These are phyloP conservation scores for Leptobrachium ailaonicum DNA, from an alignment of 2,113 vertebrate species.

Conservation along the genomic window DNA sequence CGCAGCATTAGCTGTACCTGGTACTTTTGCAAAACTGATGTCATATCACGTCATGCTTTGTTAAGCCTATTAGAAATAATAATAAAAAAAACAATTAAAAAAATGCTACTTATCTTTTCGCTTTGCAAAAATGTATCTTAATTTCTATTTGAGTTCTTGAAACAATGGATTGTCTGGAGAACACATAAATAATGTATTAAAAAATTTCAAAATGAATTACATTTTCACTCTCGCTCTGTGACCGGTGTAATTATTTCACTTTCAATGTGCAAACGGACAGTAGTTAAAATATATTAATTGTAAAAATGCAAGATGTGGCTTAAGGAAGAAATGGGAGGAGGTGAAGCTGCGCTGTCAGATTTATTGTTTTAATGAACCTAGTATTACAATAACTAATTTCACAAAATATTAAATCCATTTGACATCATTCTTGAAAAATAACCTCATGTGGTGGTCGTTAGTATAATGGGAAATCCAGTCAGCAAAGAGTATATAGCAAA, in stretches of 20 bases:
- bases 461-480: not conserved
- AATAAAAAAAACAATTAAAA: constrained; percentile 58
- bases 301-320: not conserved
- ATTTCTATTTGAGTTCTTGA: constrained; percentile 76
- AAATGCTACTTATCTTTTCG: constrained; percentile 54
- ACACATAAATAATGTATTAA: constrained; percentile 87
- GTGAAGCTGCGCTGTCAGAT: not conserved
- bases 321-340: not conserved
- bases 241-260: not conserved
- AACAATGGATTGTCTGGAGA: constrained; percentile 77
- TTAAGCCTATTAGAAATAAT: constrained; percentile 44
- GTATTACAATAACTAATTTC: not conserved
- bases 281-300: not conserved
- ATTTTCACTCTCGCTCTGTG: not conserved
- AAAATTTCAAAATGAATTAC: constrained; percentile 16
- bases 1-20: constrained; percentile 95
- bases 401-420: not conserved
- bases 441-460: not conserved
- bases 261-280: not conserved
- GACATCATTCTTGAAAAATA: not conserved
- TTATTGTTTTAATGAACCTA: constrained; percentile 4
- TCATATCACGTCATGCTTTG: constrained; percentile 98
- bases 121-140: constrained; percentile 56
- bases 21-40: constrained; percentile 91
- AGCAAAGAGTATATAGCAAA: not conserved